Percentiles rank a stretch among this genome's conserved stretches.
phyloP scores from a whole-genome alignment of 1,140 invertebrate genomes.

The Trachymyrmex cornetzi region DNA sequence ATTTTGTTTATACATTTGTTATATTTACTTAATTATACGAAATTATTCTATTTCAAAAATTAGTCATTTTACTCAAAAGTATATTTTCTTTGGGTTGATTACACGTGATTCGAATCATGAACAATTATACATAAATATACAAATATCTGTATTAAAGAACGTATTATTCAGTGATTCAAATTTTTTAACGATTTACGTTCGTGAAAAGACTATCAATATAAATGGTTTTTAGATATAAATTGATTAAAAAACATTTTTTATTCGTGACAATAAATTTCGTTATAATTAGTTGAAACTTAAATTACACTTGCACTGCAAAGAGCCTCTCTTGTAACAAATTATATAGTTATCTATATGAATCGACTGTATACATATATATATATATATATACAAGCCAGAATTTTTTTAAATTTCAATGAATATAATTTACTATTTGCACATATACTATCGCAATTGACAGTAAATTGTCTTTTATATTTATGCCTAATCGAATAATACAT shows the following conservation, averaged over 20 bases:
- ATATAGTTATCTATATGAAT: slow-evolving; percentile 33
- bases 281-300: slow-evolving; percentile 16
- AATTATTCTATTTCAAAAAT: slow-evolving; percentile 31
- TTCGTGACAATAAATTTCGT: slow-evolving; percentile 26
- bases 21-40: not conserved
- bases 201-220: not conserved
- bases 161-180: not conserved
- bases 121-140: slow-evolving; percentile 31
- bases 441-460: slow-evolving; percentile 2
- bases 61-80: slow-evolving; percentile 12
- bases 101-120: not conserved
- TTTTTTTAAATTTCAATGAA: slow-evolving; percentile 13
- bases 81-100: slow-evolving; percentile 15
- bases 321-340: slow-evolving; percentile 14
- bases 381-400: not conserved
- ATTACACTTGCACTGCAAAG: slow-evolving; percentile 20
- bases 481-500: slow-evolving; percentile 39
- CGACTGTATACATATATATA: not conserved
- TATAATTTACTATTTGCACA: slow-evolving; percentile 10
- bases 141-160: slow-evolving; percentile 16
- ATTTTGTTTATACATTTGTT: slow-evolving; percentile 43
- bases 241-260: slow-evolving; percentile 37
- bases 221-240: not conserved
- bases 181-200: not conserved
- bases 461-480: slow-evolving; percentile 2